phyloP scores from a whole-genome alignment of 1,140 invertebrate species.

The Thaumatotibia leucotreta region DNA sequence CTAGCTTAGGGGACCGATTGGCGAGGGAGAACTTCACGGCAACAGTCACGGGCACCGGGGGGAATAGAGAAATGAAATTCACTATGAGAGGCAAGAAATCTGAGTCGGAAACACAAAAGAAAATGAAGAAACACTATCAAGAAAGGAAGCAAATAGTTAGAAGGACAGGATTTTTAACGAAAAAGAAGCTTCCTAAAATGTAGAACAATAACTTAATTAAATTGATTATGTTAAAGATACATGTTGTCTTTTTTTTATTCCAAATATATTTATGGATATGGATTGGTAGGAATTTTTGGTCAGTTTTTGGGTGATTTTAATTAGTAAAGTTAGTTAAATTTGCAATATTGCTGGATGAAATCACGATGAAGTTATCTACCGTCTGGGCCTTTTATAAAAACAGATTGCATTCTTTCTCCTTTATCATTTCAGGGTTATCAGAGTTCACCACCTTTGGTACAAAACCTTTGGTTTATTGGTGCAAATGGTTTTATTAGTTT shows the following conservation, averaged over 20 bases:
- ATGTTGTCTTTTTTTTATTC: constrained; percentile 6
- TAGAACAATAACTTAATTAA: constrained; percentile 22
- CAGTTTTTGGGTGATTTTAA: too few species aligned
- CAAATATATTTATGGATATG: too few species aligned
- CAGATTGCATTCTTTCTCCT: constrained; percentile 15
- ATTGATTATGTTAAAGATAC: neutral
- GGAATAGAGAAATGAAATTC: constrained; percentile 89
- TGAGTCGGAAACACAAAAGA: constrained; percentile 76
- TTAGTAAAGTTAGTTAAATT: neutral
- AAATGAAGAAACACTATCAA: constrained; percentile 81
- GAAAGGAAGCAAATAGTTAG: constrained; percentile 85
- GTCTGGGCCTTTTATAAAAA: neutral
- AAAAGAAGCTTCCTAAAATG: constrained; percentile 51
- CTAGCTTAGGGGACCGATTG: constrained; percentile 84
- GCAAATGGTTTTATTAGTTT: too few species aligned
- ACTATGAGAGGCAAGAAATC: constrained; percentile 69
- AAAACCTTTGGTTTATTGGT: constrained; percentile 29
- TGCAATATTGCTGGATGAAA: neutral
- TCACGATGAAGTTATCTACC: neutral
- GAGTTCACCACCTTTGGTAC: constrained; percentile 35
- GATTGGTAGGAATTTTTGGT: too few species aligned
- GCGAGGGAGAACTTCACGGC: constrained; percentile 76
- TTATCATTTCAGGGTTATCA: constrained; percentile 35
- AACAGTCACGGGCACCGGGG: constrained; percentile 78
- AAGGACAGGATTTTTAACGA: constrained; percentile 77